phyloP scores from a whole-genome alignment of 2,113 vertebrate genomes.

The Cisticola juncidis region DNA sequence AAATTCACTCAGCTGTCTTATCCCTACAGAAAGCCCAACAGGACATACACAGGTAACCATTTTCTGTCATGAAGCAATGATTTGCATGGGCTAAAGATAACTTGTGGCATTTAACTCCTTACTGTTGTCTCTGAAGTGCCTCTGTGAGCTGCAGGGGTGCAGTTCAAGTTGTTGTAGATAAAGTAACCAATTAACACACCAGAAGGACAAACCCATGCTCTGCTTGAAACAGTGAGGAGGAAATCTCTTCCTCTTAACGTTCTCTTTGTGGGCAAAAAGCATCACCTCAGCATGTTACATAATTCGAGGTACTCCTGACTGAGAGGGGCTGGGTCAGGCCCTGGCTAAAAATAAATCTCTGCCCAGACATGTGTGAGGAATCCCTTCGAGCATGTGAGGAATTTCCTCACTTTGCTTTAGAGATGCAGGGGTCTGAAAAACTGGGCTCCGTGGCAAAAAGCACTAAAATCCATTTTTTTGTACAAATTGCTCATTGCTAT shows the following conservation, averaged over 20 bases:
- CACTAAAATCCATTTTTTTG: not conserved
- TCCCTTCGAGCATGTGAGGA: not conserved
- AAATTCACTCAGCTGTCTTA: slow-evolving; percentile 84
- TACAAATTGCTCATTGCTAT: not conserved
- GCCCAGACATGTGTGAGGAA: not conserved
- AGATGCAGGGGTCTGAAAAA: not conserved
- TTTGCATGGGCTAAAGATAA: not conserved
- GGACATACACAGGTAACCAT: slow-evolving; percentile 88
- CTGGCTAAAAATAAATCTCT: not conserved
- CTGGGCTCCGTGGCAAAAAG: not conserved
- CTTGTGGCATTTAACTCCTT: not conserved
- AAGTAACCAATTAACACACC: not conserved
- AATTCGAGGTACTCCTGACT: not conserved
- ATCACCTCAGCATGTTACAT: not conserved
- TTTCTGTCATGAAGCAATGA: not conserved
- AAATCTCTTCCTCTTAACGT: not conserved
- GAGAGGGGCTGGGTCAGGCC: not conserved
- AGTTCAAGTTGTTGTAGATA: not conserved
- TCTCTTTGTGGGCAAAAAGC: not conserved
- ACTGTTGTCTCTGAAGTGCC: not conserved
- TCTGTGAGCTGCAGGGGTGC: not conserved
- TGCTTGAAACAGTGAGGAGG: not conserved
- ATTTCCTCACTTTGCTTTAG: not conserved
- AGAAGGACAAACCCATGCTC: fast-evolving
- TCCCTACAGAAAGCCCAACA: slow-evolving; percentile 89